These are phyloP conservation scores for Chelonus insularis DNA, from an alignment of 1,140 invertebrate genomes.

Conservation along the genomic window DNA sequence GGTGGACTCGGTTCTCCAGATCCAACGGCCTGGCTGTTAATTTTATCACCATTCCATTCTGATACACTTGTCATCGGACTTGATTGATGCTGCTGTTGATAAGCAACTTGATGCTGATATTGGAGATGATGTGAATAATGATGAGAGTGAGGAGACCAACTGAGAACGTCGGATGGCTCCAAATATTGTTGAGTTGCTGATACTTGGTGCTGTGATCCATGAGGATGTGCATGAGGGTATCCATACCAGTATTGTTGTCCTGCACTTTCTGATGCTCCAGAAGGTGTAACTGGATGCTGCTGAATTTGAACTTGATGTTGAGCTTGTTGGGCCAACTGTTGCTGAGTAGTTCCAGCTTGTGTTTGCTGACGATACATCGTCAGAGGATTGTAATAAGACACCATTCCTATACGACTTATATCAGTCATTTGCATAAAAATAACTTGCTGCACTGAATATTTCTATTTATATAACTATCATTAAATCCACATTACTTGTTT, in stretches of 20 bases:
- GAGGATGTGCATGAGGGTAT: constrained; percentile 13
- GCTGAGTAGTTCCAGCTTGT: neutral
- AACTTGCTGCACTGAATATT: too few relatives aligned
- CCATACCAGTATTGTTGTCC: constrained; percentile 22
- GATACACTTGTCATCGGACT: constrained; percentile 8
- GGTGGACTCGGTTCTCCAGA: constrained; percentile 62
- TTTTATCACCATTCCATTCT: constrained; percentile 42
- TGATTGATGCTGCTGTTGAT: constrained; percentile 33
- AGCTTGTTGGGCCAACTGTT: neutral
- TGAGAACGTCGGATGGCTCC: constrained; percentile 29
- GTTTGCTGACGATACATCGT: constrained; percentile 40
- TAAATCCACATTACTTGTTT: too few relatives aligned
- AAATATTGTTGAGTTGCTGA: constrained; percentile 38
- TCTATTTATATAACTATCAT: too few relatives aligned
- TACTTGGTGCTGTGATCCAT: constrained; percentile 35
- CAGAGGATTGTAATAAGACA: constrained; percentile 41
- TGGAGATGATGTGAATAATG: constrained; percentile 46
- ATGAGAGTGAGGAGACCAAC: constrained; percentile 40
- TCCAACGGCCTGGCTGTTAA: constrained; percentile 30
- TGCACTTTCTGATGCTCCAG: constrained; percentile 20
- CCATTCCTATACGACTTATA: constrained; percentile 23
- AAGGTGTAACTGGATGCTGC: constrained; percentile 23
- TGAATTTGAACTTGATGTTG: constrained; percentile 28
- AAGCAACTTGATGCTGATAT: constrained; percentile 38
- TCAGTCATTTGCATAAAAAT: neutral